Evolutionary conservation across 2,113 vertebrate genomes (phyloP).

Genomic region (Dromiciops gliroides): DNA sequence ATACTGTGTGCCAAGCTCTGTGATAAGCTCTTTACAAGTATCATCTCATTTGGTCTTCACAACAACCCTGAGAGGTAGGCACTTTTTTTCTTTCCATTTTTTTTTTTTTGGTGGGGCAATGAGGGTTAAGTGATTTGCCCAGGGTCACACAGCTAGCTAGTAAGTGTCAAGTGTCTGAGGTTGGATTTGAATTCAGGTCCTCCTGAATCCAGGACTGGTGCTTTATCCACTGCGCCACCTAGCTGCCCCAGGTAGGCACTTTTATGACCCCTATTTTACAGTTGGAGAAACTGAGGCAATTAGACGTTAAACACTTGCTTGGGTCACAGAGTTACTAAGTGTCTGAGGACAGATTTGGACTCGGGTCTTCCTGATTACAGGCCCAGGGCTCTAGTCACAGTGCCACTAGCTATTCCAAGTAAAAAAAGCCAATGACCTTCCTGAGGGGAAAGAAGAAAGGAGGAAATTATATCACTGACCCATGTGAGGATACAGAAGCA

Average conservation of each 20-base stretch:
- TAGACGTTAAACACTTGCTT: not conserved
- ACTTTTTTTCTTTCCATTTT: no score
- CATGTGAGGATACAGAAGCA: not conserved
- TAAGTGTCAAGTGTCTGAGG: no score
- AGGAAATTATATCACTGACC: not conserved
- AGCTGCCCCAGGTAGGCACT: no score
- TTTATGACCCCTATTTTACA: no score
- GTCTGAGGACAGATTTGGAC: not conserved
- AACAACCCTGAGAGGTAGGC: not conserved
- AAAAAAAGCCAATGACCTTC: not conserved
- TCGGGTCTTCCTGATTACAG: not conserved
- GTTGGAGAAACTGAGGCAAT: not conserved
- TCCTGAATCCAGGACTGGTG: no score
- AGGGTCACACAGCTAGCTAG: no score
- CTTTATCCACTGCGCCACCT: no score
- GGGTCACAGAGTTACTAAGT: not conserved
- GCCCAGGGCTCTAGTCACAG: not conserved
- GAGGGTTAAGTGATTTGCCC: no score
- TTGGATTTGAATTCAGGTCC: no score
- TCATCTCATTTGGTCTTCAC: not conserved
- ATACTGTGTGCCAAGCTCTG: not conserved
- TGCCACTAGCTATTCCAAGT: not conserved
- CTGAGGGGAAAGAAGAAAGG: not conserved
- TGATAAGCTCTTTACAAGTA: not conserved
- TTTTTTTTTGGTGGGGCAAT: no score